Conservation (phyloP, 2,113 vertebrate species). For the Leucosticte australis region DNA sequence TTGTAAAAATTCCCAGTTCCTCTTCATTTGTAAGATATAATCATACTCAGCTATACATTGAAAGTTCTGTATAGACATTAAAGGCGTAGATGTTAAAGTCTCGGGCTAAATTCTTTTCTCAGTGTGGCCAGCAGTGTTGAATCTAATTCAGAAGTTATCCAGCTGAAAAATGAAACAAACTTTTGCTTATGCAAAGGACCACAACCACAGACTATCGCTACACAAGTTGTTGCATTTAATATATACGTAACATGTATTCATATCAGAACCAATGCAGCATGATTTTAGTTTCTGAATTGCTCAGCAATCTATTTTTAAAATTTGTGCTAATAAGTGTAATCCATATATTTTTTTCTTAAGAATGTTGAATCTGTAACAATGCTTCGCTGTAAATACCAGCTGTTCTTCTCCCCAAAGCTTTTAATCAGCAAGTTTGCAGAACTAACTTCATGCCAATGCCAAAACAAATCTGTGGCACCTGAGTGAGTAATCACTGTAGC, state of each 20-base stretch:
- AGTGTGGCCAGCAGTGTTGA: not conserved
- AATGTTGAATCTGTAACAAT: not conserved
- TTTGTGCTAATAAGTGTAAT: not conserved
- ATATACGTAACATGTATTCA: not conserved
- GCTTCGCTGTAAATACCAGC: not conserved
- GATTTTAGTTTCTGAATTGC: not conserved
- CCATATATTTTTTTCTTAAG: not conserved
- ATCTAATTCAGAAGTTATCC: not conserved
- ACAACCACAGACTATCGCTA: not conserved
- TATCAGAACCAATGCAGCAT: not conserved
- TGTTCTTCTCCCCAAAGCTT: not conserved
- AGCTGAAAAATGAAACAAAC: not conserved
- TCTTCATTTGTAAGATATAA: constrained; percentile 26
- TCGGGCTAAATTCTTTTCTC: not conserved
- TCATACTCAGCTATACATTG: not conserved
- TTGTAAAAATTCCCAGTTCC: constrained; percentile 6
- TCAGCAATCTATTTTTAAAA: not conserved
- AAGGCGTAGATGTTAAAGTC: not conserved
- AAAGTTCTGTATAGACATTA: not conserved
- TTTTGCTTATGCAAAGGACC: not conserved
- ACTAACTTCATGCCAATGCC: not conserved
- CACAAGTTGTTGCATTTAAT: not conserved
- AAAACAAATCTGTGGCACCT: not conserved
- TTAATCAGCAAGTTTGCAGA: not conserved
- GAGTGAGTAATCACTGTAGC: not conserved